Percentiles rank a stretch among this genome's conserved stretches.
Evolutionary conservation across 2,888 invertebrate species (phyloP).

Genomic region (Caprella mutica): DNA sequence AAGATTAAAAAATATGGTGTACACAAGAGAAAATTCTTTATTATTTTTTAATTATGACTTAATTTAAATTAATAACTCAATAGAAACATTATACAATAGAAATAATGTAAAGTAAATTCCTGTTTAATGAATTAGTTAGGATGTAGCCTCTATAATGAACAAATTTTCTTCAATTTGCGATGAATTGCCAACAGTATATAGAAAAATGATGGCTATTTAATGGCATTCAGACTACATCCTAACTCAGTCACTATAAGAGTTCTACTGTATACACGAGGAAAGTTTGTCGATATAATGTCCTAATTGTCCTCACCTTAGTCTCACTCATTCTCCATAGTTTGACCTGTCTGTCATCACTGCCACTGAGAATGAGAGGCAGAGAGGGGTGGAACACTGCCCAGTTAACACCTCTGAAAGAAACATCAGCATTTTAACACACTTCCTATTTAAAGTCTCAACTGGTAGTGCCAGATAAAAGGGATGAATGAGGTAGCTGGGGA

Average conservation of each 20-base stretch:
- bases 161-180: no score
- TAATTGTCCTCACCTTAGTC: conserved; percentile 52
- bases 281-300: no score
- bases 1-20: no score
- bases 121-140: background rate
- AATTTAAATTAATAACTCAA: background rate
- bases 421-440: no score
- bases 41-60: background rate
- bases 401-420: conserved; percentile 97
- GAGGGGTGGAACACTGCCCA: conserved; percentile 97
- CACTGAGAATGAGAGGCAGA: conserved; percentile 87
- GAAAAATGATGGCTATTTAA: background rate
- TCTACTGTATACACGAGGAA: no score
- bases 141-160: no score
- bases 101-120: background rate
- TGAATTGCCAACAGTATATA: background rate
- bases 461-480: no score
- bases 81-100: background rate
- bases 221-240: background rate
- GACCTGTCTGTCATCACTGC: conserved; percentile 95
- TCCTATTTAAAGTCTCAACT: no score
- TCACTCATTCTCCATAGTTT: conserved; percentile 99
- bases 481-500: no score
- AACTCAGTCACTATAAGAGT: no score
- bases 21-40: background rate